A percentile compares a stretch with the other conserved stretches of the same genome.
phyloP scores from a whole-genome alignment of 1,140 invertebrate genomes.

The Brachionus sp. region DNA sequence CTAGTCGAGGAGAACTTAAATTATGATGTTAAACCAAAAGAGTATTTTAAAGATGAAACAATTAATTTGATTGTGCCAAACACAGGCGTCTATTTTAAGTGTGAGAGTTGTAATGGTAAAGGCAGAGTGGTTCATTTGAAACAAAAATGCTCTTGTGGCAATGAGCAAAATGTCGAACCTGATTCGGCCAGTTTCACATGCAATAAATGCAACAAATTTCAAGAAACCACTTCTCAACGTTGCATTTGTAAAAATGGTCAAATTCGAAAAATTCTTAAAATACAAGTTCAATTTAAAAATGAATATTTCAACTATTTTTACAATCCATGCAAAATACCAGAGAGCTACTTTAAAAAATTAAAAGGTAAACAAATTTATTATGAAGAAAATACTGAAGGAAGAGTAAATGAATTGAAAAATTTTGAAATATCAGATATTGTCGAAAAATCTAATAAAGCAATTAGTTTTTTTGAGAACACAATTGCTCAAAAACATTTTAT shows the following conservation, averaged over 20 bases:
- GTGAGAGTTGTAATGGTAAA: neutral
- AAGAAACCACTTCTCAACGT: neutral
- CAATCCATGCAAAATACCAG: neutral
- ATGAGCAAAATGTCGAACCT: neutral
- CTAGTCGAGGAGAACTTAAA: neutral
- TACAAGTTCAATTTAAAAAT: neutral
- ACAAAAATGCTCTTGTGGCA: neutral
- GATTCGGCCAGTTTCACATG: neutral
- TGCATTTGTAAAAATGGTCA: neutral
- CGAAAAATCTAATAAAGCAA: neutral
- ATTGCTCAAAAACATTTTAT: neutral
- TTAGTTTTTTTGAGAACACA: neutral
- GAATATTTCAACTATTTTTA: neutral
- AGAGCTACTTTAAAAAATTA: neutral
- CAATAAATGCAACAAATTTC: neutral
- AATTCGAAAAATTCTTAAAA: neutral
- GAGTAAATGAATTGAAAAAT: neutral
- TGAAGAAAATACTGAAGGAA: neutral
- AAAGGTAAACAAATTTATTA: neutral
- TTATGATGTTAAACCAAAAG: neutral
- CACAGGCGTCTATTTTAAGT: neutral
- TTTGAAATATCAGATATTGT: neutral
- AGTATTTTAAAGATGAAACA: slow-evolving; percentile 1
- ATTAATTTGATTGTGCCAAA: neutral
- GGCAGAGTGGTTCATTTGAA: neutral